Conservation (phyloP, 1,140 invertebrate species). For the Leptinotarsa defecta region DNA sequence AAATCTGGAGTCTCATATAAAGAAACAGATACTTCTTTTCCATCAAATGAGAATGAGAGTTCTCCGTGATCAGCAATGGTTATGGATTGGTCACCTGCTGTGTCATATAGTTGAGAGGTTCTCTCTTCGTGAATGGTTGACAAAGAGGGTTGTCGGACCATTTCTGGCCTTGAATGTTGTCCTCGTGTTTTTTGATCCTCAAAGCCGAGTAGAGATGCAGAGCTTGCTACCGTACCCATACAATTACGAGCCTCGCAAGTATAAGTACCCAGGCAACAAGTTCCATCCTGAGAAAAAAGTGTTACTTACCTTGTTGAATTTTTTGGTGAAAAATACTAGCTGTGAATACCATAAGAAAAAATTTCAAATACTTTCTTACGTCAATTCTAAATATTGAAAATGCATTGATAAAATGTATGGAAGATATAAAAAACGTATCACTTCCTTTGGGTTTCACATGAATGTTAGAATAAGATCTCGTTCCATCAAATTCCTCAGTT, state of each 20-base stretch:
- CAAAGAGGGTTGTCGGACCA: constrained; percentile 77
- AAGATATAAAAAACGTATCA: too few relatives aligned
- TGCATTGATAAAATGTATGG: too few relatives aligned
- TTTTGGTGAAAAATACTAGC: not conserved
- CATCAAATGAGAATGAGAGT: constrained; percentile 87
- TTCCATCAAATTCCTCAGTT: too few relatives aligned
- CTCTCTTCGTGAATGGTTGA: constrained; percentile 90
- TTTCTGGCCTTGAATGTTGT: constrained; percentile 58
- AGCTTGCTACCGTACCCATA: constrained; percentile 88
- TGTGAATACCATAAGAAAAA: too few relatives aligned
- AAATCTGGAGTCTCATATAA: constrained; percentile 90
- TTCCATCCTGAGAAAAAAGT: constrained; percentile 67
- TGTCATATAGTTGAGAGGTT: constrained; percentile 85
- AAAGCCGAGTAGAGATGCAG: constrained; percentile 84
- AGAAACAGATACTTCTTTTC: constrained; percentile 88
- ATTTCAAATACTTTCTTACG: not conserved
- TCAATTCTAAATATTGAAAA: not conserved
- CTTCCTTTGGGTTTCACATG: too few relatives aligned
- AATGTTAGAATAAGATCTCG: too few relatives aligned
- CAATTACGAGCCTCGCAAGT: constrained; percentile 92
- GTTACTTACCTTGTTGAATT: not conserved
- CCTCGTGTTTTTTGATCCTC: constrained; percentile 70
- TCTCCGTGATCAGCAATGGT: constrained; percentile 81
- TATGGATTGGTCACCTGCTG: constrained; percentile 72
- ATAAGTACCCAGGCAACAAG: constrained; percentile 86